Evolutionary conservation across 2,888 invertebrate species (phyloP).

Genomic region (Smittia sp.): DNA sequence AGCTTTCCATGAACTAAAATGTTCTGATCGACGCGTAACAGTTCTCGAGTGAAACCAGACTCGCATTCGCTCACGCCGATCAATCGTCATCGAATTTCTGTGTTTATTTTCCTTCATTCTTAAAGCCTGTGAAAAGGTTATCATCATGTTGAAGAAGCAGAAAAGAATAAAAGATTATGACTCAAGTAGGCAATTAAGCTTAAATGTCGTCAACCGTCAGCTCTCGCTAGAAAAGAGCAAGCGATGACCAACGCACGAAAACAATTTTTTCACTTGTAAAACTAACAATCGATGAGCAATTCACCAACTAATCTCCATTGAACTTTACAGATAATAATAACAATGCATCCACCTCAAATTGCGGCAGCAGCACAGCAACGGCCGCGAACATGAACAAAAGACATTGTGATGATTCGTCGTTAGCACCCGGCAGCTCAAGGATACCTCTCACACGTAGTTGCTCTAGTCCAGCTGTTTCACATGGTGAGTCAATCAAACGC

Average conservation of each 20-base stretch:
- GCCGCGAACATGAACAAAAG: slow-evolving; percentile 31
- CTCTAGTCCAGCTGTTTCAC: slow-evolving; percentile 56
- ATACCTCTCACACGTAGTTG: slow-evolving; percentile 55
- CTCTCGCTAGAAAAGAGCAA: background rate
- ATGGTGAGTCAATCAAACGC: slow-evolving; percentile 48
- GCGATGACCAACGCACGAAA: background rate
- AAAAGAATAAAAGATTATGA: background rate
- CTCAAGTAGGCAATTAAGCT: background rate
- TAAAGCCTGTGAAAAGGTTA: background rate
- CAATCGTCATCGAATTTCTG: background rate
- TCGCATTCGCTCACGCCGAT: background rate
- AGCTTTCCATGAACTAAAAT: no score
- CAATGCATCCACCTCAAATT: slow-evolving; percentile 25
- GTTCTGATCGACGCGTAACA: no score
- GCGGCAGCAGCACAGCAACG: slow-evolving; percentile 13
- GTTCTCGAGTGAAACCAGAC: background rate
- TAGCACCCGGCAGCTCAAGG: slow-evolving; percentile 53
- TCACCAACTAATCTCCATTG: background rate
- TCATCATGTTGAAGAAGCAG: background rate
- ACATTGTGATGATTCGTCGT: slow-evolving; percentile 65
- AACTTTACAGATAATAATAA: slow-evolving; percentile 22
- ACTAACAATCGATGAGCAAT: background rate
- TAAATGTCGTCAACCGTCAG: background rate
- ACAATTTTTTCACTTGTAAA: background rate
- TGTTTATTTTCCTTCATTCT: background rate